Percentiles rank a stretch among this genome's conserved stretches.
These are phyloP conservation scores for Cremastinae sp. DNA, from an alignment of 2,888 invertebrate species.

Conservation along the genomic window DNA sequence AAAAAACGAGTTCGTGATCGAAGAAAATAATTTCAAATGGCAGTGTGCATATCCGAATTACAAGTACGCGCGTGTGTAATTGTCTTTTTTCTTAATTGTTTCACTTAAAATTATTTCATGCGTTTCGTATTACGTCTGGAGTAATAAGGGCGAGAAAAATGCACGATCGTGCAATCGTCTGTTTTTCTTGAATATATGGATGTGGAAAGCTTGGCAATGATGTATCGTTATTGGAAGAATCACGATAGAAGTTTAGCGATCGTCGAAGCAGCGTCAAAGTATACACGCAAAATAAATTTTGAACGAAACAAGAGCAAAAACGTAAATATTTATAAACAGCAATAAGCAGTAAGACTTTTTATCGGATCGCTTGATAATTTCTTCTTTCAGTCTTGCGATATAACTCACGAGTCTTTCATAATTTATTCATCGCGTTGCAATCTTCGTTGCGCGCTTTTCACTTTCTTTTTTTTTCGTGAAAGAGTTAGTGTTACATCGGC, in stretches of 20 bases:
- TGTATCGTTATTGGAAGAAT: conserved; percentile 44
- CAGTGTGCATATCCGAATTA: conserved; percentile 52
- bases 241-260: conserved; percentile 19
- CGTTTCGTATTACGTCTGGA: conserved; percentile 13
- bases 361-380: conserved; percentile 23
- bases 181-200: background rate
- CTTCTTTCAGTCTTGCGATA: conserved; percentile 36
- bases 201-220: conserved; percentile 46
- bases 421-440: conserved; percentile 4
- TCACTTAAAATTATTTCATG: conserved; percentile 16
- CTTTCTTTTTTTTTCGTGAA: conserved; percentile 4
- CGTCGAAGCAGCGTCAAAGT: conserved; percentile 26
- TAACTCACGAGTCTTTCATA: conserved; percentile 22
- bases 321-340: background rate
- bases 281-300: conserved; percentile 11
- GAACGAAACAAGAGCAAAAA: background rate
- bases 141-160: background rate
- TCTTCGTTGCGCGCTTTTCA: conserved; percentile 1
- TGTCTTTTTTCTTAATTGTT: conserved; percentile 14
- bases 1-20: conserved; percentile 7
- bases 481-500: conserved; percentile 17
- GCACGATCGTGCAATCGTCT: conserved; percentile 25
- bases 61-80: conserved; percentile 38
- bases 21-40: conserved; percentile 38
- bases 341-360: conserved; percentile 12